Conservation (phyloP, 2,888 invertebrate genomes). For the Rotaria macrura region DNA sequence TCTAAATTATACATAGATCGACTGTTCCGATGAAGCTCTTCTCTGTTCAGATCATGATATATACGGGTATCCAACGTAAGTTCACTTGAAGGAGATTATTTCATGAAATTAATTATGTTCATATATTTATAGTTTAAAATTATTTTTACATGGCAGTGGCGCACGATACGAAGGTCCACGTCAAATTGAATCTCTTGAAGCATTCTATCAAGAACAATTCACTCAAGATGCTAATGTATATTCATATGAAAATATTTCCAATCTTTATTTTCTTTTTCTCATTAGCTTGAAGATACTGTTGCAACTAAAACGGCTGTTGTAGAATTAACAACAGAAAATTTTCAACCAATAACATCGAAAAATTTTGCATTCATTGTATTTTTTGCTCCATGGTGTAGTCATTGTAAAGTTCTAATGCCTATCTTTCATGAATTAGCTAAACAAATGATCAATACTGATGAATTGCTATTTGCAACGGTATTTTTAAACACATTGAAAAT, state of each 20-base stretch:
- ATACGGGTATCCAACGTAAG: slow-evolving; percentile 3
- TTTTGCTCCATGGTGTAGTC: slow-evolving; percentile 72
- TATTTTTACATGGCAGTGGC: not conserved
- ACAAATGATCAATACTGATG: not conserved
- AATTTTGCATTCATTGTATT: slow-evolving; percentile 80
- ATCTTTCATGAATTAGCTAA: not conserved
- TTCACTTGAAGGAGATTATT: not conserved
- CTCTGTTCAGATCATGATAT: not conserved
- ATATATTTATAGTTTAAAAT: not conserved
- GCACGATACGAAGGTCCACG: not conserved
- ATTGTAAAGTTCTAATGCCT: not conserved
- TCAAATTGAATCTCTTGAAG: not conserved
- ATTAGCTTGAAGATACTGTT: not conserved
- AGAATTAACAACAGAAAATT: not conserved
- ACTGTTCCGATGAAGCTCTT: not conserved
- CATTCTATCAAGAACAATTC: not conserved
- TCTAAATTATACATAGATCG: not conserved
- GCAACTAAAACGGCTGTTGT: not conserved
- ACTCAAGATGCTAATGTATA: not conserved
- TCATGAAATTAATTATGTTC: not conserved
- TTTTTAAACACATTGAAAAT: not conserved
- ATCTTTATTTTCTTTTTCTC: not conserved
- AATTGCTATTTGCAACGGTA: not conserved
- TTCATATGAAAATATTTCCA: not conserved
- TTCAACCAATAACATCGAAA: not conserved